A percentile compares a stretch with the other conserved stretches of the same genome.
phyloP scores from a whole-genome alignment of 2,888 invertebrate species.

The Cyrtodaria siliqua region DNA sequence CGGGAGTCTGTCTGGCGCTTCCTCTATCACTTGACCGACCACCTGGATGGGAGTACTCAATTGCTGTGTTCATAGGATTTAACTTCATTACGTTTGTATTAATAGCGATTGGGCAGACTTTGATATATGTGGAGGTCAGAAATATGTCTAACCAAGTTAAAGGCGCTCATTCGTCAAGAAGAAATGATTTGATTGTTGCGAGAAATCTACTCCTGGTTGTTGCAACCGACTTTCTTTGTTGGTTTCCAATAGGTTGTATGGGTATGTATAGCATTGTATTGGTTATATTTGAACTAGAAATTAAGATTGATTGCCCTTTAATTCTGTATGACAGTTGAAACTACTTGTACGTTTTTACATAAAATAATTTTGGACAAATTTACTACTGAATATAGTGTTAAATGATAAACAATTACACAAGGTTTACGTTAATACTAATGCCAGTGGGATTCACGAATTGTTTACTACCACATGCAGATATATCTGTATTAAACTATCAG shows the following conservation, averaged over 20 bases:
- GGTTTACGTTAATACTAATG: no score
- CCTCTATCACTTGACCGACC: constrained; percentile 80
- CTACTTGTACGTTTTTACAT: no score
- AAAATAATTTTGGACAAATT: no score
- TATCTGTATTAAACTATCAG: no score
- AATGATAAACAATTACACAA: no score
- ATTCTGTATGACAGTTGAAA: no score
- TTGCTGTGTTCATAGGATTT: constrained; percentile 79
- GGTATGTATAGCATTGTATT: no score
- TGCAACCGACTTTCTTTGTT: constrained; percentile 78
- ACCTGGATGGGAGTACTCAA: constrained; percentile 84
- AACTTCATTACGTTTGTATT: constrained; percentile 80
- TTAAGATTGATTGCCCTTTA: no score
- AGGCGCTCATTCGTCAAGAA: constrained; percentile 10
- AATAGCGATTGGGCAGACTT: constrained; percentile 78
- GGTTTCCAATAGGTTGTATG: constrained; percentile 75
- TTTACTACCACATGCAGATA: no score
- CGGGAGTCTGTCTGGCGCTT: constrained; percentile 81
- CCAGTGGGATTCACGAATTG: no score
- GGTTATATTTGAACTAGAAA: no score
- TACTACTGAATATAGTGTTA: no score
- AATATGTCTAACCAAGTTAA: constrained; percentile 13
- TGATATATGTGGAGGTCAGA: constrained; percentile 78
- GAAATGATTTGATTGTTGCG: constrained; percentile 72
- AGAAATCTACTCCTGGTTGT: constrained; percentile 80